These are phyloP conservation scores for Cottus gobio DNA, from an alignment of 2,113 vertebrate genomes.

Conservation along the genomic window DNA sequence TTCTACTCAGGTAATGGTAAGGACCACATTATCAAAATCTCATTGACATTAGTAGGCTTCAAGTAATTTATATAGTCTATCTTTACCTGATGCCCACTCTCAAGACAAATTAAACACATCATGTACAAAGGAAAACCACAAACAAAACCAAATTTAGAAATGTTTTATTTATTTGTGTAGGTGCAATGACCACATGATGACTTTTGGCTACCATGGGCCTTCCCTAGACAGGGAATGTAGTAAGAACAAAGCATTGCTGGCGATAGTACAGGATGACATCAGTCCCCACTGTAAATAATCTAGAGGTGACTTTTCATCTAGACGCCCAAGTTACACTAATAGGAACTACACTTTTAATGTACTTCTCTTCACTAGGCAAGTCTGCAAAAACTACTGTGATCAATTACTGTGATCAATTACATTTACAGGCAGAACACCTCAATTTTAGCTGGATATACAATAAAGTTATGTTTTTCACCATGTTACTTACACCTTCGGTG, in stretches of 20 bases:
- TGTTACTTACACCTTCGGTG: background rate
- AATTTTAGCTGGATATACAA: background rate
- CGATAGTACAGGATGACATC: background rate
- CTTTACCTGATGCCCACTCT: background rate
- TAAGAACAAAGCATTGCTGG: background rate
- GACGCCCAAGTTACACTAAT: background rate
- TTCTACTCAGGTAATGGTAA: too few relatives aligned
- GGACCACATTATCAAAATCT: background rate
- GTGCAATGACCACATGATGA: background rate
- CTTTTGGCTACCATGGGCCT: background rate
- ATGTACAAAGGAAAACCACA: constrained; percentile 16
- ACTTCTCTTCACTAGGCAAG: background rate
- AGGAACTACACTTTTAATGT: background rate
- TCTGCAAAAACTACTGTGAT: background rate
- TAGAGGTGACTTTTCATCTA: background rate
- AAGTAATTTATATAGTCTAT: background rate
- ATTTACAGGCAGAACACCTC: background rate
- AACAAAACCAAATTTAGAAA: constrained; percentile 1
- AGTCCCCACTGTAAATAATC: background rate
- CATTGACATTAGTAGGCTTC: background rate
- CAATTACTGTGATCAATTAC: background rate
- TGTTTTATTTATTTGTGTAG: constrained; percentile 38
- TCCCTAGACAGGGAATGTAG: background rate
- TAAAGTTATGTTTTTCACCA: background rate
- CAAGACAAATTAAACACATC: background rate